Conservation (phyloP, 2,113 vertebrate species). For the Chlorodrepanis virens region DNA sequence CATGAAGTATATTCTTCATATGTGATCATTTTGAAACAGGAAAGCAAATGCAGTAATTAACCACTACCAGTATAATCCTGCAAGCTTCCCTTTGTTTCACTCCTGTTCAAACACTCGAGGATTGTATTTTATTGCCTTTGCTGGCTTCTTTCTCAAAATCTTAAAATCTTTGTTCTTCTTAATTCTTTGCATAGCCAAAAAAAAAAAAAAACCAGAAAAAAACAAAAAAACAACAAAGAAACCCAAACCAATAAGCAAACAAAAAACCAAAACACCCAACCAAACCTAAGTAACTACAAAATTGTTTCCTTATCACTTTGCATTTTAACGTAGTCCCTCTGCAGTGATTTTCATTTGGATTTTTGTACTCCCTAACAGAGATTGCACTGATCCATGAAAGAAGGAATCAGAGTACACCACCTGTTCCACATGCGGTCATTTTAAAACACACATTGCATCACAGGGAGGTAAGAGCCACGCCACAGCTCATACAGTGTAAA, state of each 20-base stretch:
- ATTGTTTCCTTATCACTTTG: not conserved
- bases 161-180: not conserved
- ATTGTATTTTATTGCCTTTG: not conserved
- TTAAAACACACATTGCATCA: slow-evolving; percentile 48
- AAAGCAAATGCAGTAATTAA: not conserved
- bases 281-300: not conserved
- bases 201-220: not conserved
- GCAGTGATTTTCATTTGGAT: slow-evolving; percentile 8
- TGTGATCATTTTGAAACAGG: not conserved
- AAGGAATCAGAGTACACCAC: not conserved
- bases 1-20: not conserved
- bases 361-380: slow-evolving; percentile 24
- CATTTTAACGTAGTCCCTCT: not conserved
- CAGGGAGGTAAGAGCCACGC: not conserved
- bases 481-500: fast-evolving
- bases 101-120: not conserved
- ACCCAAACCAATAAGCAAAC: not conserved
- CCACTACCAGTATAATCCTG: not conserved
- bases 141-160: not conserved
- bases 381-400: slow-evolving; percentile 5
- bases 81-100: not conserved
- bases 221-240: not conserved
- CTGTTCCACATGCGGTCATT: not conserved
- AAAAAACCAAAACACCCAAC: not conserved
- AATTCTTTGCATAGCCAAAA: not conserved